phyloP scores from a whole-genome alignment of 1,140 invertebrate genomes.

The Lepidotrigona ventralis region DNA sequence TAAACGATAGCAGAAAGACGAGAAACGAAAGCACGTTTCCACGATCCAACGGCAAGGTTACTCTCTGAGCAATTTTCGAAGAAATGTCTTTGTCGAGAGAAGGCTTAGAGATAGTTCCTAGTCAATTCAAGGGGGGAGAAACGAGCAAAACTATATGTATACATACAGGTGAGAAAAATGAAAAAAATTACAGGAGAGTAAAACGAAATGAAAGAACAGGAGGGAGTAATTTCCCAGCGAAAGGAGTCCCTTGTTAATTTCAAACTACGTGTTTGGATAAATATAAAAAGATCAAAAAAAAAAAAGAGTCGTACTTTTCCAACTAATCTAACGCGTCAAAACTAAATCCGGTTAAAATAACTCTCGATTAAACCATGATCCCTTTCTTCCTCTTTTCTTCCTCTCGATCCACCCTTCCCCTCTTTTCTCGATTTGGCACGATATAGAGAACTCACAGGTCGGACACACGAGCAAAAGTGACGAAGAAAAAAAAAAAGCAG shows the following conservation, averaged over 20 bases:
- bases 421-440: conserved; percentile 58
- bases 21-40: conserved; percentile 27
- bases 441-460: conserved; percentile 64
- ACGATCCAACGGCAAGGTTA: conserved; percentile 25
- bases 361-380: conserved; percentile 34
- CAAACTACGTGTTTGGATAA: background rate
- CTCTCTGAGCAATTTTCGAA: conserved; percentile 48
- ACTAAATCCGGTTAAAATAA: conserved; percentile 34
- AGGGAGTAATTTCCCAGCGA: background rate
- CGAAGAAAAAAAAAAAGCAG: conserved; percentile 27
- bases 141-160: conserved; percentile 4
- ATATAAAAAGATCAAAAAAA: background rate
- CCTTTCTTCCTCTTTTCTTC: conserved; percentile 12
- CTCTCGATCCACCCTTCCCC: conserved; percentile 21
- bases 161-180: background rate
- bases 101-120: conserved; percentile 32
- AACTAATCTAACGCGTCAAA: conserved; percentile 1
- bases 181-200: background rate
- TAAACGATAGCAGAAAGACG: background rate
- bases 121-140: conserved; percentile 20
- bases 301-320: background rate
- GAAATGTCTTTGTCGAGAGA: conserved; percentile 53
- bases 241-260: background rate
- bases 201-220: background rate
- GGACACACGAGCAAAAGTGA: conserved; percentile 43